A percentile compares a stretch with the other conserved stretches of the same genome.
Evolutionary conservation across 2,888 invertebrate species (phyloP).

Genomic region (Drosophila quasianomalipes): DNA sequence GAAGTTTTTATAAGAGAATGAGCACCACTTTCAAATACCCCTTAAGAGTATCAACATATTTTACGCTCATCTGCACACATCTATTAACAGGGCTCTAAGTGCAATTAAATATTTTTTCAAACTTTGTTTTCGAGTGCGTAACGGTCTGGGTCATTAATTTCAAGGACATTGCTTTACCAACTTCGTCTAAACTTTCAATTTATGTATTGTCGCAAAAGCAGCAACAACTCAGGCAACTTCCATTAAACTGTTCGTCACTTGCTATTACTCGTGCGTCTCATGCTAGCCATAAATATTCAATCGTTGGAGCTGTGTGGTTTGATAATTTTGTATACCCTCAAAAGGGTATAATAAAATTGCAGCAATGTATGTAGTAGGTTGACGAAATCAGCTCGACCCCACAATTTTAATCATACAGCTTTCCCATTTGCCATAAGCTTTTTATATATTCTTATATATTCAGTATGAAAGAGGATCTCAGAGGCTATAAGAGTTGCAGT

Average conservation of each 20-base stretch:
- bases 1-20: conserved; percentile 29
- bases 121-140: conserved; percentile 44
- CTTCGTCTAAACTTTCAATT: conserved; percentile 45
- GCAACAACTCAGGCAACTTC: conserved; percentile 16
- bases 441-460: neutral
- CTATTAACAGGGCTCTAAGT: conserved; percentile 26
- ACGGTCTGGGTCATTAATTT: conserved; percentile 57
- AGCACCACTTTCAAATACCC: neutral
- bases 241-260: conserved; percentile 31
- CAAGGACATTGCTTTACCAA: conserved; percentile 46
- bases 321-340: neutral
- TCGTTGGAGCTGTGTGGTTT: conserved; percentile 35
- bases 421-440: neutral
- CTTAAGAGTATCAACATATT: conserved; percentile 19
- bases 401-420: no score
- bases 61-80: conserved; percentile 4
- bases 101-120: conserved; percentile 56
- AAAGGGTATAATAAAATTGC: neutral
- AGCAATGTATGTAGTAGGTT: neutral
- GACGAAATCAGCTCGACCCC: neutral
- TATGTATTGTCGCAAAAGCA: conserved; percentile 43
- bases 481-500: neutral
- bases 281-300: conserved; percentile 66
- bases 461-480: neutral
- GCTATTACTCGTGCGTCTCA: conserved; percentile 37